A percentile compares a stretch with the other conserved stretches of the same genome.
Evolutionary conservation across 2,113 vertebrate genomes (phyloP).

Genomic region (Monopterus albus): DNA sequence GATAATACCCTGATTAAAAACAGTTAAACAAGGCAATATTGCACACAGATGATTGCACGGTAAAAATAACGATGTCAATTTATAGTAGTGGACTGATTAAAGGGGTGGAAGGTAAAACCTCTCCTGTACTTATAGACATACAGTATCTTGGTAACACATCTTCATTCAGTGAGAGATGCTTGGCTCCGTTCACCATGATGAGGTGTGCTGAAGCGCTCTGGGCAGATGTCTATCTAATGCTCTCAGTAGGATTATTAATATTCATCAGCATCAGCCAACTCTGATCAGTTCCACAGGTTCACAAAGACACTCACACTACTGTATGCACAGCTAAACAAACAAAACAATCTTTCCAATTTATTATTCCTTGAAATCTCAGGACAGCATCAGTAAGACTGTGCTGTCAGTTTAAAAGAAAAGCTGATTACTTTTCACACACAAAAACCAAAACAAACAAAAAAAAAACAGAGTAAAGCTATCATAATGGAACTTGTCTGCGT

Average conservation of each 20-base stretch:
- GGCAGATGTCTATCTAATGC: constrained; percentile 27
- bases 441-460: too few species aligned
- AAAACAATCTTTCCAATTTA: not conserved
- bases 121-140: not conserved
- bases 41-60: too few species aligned
- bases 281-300: constrained; percentile 1
- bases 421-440: too few species aligned
- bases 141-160: not conserved
- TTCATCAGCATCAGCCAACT: constrained; percentile 12
- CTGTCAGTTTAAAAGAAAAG: not conserved
- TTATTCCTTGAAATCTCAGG: not conserved
- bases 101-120: too few species aligned
- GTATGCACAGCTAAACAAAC: not conserved
- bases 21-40: too few species aligned
- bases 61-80: too few species aligned
- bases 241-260: constrained; percentile 18
- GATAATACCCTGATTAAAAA: too few species aligned
- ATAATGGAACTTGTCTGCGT: constrained; percentile 5
- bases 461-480: too few species aligned
- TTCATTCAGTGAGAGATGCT: not conserved
- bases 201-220: constrained; percentile 1
- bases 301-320: not conserved
- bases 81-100: too few species aligned
- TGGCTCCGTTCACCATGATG: constrained; percentile 5
- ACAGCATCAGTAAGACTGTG: not conserved